Conservation (phyloP, 2,113 vertebrate species). For the crab-eating macaque (Macaca fascicularis) region DNA sequence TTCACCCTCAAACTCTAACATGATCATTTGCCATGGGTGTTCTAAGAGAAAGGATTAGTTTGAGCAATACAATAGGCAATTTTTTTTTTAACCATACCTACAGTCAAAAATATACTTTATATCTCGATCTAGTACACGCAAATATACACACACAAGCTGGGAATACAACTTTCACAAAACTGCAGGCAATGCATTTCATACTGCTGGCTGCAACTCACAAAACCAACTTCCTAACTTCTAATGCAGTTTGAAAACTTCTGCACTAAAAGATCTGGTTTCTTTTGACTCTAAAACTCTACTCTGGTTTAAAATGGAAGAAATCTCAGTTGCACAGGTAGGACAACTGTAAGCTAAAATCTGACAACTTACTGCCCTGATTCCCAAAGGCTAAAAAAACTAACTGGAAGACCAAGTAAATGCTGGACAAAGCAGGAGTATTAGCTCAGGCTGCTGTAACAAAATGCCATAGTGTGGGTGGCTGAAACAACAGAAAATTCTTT, state of each 20-base stretch:
- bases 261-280: not conserved
- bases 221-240: not conserved
- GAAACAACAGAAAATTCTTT: not conserved
- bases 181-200: not conserved
- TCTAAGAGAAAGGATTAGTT: not conserved
- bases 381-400: not conserved
- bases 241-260: not conserved
- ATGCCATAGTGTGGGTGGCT: not conserved
- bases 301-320: not conserved
- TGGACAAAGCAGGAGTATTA: not conserved
- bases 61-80: not conserved
- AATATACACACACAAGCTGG: not conserved
- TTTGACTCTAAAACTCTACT: not conserved
- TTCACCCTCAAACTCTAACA: not conserved
- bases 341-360: not conserved
- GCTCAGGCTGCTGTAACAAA: not conserved
- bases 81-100: not conserved
- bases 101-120: not conserved
- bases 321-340: not conserved
- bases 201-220: not conserved
- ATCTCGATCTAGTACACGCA: not conserved
- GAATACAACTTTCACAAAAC: conserved; percentile 6
- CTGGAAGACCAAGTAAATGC: not conserved
- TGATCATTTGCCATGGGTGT: not conserved
- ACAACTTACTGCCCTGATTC: not conserved